Evolutionary conservation across 2,113 vertebrate species (phyloP), one percentile per base, ranked within the genome.

Genomic region (Stigmatopora nigra): DNA sequence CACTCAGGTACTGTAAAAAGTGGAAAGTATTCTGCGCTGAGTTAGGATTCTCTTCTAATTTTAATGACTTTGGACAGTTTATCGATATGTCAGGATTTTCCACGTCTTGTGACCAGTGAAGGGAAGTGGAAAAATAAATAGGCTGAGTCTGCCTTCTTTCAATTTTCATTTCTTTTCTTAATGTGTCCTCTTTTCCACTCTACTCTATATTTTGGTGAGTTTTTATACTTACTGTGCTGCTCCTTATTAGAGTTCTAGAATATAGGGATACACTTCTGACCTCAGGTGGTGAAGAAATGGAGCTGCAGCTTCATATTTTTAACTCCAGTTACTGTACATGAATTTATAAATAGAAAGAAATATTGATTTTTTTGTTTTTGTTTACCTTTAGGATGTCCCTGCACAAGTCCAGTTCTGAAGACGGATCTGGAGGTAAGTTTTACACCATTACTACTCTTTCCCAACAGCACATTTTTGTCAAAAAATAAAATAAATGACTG

Each of bases 361-460:
- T 15, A 47, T 47, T 38, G 38, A 38, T n/a, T n/a, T n/a, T n/a
- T n/a, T n/a, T n/a, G n/a, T n/a, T n/a, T n/a, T n/a, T n/a, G 74
- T 73, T 81, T 81, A 77, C 70, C 80, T 73, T 61, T 80, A 98
- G 96, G 84, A 87, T 92, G 62, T 84, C 93, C 36, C 89, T 98
- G 82, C 95, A 95, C 89, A 98, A 97, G 88, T 98, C 95, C 70
- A 94, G 91, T 84, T 98, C 93, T 0, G 96, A 98, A 87, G 96
- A 98, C 80, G 87, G 93, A 71, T 92, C 92, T 78, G 91, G 93
- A 89, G 93, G 95, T 96, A 77, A 46, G 6, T 35, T 47, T 63
- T 31, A 14, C 38, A 41, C 38, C 9, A 10, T 8, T 41, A 41
- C 38, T 7, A 41, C 9, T 41, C 6, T 41, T 41, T 41, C 1